phyloP scores from a whole-genome alignment of 2,797 vertebrate species.

The Falco novaeseelandiae region DNA sequence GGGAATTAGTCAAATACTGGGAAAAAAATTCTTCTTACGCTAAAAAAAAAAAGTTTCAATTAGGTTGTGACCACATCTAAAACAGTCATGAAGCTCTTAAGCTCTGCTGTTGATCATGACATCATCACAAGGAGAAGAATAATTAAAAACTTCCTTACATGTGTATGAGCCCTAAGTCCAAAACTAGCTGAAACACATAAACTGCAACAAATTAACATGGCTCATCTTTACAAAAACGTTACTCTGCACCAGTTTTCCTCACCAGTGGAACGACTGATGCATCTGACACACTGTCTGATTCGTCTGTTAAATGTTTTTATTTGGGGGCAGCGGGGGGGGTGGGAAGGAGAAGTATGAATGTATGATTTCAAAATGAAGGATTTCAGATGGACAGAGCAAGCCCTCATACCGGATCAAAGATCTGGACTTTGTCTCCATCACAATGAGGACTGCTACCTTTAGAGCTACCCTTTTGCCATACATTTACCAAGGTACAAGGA shows the following conservation, averaged over 20 bases:
- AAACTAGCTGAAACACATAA: neutral
- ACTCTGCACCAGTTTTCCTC: neutral
- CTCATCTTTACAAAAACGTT: neutral
- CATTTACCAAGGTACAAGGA: neutral
- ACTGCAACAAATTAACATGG: neutral
- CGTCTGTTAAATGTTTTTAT: neutral
- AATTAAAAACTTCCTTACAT: neutral
- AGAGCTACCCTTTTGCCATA: neutral
- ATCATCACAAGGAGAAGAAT: neutral
- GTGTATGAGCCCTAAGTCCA: neutral
- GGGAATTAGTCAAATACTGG: neutral
- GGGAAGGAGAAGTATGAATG: neutral
- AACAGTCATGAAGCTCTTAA: neutral
- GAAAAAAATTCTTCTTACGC: neutral
- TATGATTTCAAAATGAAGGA: neutral
- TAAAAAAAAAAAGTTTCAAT: neutral
- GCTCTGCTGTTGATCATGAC: neutral
- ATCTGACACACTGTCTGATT: neutral
- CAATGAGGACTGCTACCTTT: neutral
- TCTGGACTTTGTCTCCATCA: neutral
- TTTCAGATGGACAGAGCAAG: neutral
- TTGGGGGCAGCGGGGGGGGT: no score
- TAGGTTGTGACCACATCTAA: neutral
- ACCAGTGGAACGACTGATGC: neutral
- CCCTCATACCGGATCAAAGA: neutral